A percentile compares a stretch with the other conserved stretches of the same genome.
These are phyloP conservation scores for Lophura swinhoii DNA, from an alignment of 2,797 vertebrate genomes.

Conservation along the genomic window DNA sequence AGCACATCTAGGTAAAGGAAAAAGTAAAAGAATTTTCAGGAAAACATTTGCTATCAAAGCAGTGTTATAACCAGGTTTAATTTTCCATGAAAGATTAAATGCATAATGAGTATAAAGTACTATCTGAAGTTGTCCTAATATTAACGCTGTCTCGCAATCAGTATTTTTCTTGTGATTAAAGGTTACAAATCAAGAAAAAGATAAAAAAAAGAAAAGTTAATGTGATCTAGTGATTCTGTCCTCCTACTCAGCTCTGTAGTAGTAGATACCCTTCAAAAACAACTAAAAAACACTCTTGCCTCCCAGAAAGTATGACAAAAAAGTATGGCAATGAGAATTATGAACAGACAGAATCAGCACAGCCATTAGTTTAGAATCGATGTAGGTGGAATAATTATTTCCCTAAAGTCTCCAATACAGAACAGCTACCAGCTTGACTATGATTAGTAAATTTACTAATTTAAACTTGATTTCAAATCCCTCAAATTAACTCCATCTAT, in stretches of 20 bases:
- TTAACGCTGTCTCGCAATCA: not conserved
- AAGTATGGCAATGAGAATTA: not conserved
- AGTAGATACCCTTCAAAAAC: not conserved
- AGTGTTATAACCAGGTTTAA: not conserved
- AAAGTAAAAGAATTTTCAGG: not conserved
- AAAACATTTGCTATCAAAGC: not conserved
- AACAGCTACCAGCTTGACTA: not conserved
- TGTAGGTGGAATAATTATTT: accelerated
- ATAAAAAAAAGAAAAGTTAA: not conserved
- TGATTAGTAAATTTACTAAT: not conserved
- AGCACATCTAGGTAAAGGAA: not conserved
- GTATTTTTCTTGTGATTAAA: not conserved
- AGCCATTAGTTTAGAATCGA: not conserved
- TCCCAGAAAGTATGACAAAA: not conserved
- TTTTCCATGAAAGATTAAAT: not conserved
- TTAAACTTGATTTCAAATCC: not conserved
- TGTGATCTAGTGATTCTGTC: not conserved
- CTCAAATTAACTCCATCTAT: not conserved
- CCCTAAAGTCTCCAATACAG: not conserved
- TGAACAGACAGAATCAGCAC: not conserved
- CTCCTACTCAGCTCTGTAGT: not conserved
- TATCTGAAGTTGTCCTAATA: not conserved
- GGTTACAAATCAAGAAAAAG: not conserved
- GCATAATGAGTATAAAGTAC: not conserved
- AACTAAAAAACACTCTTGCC: not conserved